Evolutionary conservation across 2,797 vertebrate genomes (phyloP).

Genomic region (Cygnus olor): DNA sequence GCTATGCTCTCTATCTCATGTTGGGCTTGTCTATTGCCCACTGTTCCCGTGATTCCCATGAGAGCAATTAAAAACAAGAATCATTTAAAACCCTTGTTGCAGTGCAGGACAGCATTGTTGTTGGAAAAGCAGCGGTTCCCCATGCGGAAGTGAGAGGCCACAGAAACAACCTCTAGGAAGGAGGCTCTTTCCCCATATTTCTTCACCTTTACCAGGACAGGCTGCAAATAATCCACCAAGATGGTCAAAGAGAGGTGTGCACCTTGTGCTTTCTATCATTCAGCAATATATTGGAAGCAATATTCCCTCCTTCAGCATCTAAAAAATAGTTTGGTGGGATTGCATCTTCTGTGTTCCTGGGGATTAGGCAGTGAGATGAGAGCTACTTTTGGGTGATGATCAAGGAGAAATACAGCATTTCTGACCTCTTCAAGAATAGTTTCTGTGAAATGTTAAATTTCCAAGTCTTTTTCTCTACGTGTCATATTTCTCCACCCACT

Average conservation of each 20-base stretch:
- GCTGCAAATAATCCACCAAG: not conserved
- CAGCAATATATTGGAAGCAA: not conserved
- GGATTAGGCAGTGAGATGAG: not conserved
- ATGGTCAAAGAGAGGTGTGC: not conserved
- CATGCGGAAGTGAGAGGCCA: rapidly evolving
- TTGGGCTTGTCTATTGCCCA: not conserved
- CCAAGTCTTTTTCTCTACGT: not conserved
- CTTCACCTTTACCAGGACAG: rapidly evolving
- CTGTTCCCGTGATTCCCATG: not conserved
- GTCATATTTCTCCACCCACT: constrained; percentile 30
- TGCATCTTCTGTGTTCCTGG: rapidly evolving
- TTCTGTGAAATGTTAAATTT: not conserved
- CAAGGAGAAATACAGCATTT: not conserved
- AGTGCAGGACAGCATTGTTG: not conserved
- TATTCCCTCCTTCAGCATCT: not conserved
- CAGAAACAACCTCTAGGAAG: not conserved
- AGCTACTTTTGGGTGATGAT: not conserved
- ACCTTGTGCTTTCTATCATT: not conserved
- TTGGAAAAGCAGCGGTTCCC: not conserved
- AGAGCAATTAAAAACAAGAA: not conserved
- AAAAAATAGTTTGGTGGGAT: not conserved
- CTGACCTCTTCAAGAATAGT: not conserved
- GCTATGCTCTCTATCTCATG: not conserved
- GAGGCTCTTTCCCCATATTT: not conserved
- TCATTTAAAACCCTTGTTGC: not conserved